These are phyloP conservation scores for Crepidodera aurea DNA, from an alignment of 2,888 invertebrate genomes.

Conservation along the genomic window DNA sequence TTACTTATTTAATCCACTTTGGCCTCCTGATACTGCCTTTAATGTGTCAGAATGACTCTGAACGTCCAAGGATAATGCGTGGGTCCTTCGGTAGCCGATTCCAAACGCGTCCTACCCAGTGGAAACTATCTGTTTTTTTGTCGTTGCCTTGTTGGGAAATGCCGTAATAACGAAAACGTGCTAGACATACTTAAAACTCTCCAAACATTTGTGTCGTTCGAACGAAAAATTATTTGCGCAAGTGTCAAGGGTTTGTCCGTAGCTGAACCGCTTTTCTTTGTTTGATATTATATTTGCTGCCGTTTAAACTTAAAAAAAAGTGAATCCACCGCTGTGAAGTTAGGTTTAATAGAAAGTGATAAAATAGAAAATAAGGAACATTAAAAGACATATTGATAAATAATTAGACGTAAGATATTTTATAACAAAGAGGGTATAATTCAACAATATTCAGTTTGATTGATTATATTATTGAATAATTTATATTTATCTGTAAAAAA, in stretches of 20 bases:
- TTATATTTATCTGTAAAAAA: too few relatives aligned
- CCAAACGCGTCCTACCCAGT: neutral
- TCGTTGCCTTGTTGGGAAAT: constrained; percentile 34
- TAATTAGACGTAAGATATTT: too few relatives aligned
- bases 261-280: too few relatives aligned
- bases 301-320: too few relatives aligned
- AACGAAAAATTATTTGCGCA: constrained; percentile 42
- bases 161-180: constrained; percentile 49
- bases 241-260: neutral
- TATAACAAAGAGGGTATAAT: too few relatives aligned
- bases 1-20: neutral
- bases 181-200: constrained; percentile 41
- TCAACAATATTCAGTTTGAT: too few relatives aligned
- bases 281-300: too few relatives aligned
- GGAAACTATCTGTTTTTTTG: constrained; percentile 29
- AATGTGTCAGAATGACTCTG: neutral
- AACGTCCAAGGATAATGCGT: neutral
- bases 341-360: too few relatives aligned
- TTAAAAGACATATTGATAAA: too few relatives aligned
- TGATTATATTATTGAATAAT: too few relatives aligned
- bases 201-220: constrained; percentile 40
- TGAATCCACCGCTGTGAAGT: too few relatives aligned
- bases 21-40: neutral
- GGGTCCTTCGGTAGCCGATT: neutral
- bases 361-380: too few relatives aligned